Percentiles rank a stretch among this genome's conserved stretches.
phyloP scores from a whole-genome alignment of 2,888 invertebrate genomes.

The Cosmia pyralina region DNA sequence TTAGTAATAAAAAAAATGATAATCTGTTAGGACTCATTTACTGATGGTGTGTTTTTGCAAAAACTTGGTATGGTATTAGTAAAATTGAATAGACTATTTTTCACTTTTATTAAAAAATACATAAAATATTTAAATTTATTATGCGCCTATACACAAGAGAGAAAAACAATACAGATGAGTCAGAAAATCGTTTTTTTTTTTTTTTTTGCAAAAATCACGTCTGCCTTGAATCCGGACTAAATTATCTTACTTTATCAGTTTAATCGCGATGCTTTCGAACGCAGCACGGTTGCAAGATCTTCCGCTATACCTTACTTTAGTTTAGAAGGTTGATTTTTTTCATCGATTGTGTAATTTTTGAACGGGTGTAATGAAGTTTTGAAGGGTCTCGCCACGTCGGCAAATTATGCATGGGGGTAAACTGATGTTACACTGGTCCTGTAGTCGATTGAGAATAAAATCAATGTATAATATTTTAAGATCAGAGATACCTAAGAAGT shows the following conservation, averaged over 20 bases:
- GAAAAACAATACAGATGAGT: slow-evolving; percentile 32
- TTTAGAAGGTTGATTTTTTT: slow-evolving; percentile 59
- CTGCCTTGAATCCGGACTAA: slow-evolving; percentile 43
- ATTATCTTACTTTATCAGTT: slow-evolving; percentile 40
- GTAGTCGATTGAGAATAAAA: background rate
- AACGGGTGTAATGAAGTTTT: slow-evolving; percentile 18
- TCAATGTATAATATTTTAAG: background rate
- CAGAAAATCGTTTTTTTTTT: slow-evolving; percentile 17
- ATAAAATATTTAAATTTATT: slow-evolving; percentile 51
- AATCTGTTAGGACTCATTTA: slow-evolving; percentile 51
- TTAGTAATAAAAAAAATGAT: slow-evolving; percentile 55
- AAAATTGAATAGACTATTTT: slow-evolving; percentile 52
- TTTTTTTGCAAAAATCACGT: slow-evolving; percentile 59
- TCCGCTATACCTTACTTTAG: slow-evolving; percentile 51
- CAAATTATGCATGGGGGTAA: slow-evolving; percentile 19
- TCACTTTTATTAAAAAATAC: slow-evolving; percentile 60
- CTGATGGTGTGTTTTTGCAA: slow-evolving; percentile 62
- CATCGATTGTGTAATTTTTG: slow-evolving; percentile 47
- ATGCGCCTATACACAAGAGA: slow-evolving; percentile 18
- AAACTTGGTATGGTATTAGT: slow-evolving; percentile 54
- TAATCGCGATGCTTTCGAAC: slow-evolving; percentile 31
- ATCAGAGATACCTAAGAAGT: background rate
- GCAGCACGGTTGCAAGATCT: slow-evolving; percentile 37
- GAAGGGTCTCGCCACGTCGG: slow-evolving; percentile 19
- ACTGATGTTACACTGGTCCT: background rate